These are phyloP conservation scores for Toxostoma redivivum DNA, from an alignment of 2,113 vertebrate species.

Conservation along the genomic window DNA sequence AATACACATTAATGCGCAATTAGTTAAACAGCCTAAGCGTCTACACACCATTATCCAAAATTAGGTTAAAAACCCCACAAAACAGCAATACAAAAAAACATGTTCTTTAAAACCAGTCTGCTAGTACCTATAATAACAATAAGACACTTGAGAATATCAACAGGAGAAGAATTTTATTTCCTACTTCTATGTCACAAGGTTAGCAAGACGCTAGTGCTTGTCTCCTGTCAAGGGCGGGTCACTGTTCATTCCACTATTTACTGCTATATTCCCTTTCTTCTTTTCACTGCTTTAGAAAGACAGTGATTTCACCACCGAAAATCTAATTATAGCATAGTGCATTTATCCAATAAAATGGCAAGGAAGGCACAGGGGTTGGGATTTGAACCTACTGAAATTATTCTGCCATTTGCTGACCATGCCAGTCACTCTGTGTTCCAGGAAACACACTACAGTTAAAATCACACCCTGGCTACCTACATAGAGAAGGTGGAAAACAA, in stretches of 20 bases:
- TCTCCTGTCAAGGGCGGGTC: background rate
- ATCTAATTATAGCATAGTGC: background rate
- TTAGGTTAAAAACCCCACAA: background rate
- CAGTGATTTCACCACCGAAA: background rate
- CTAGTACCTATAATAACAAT: background rate
- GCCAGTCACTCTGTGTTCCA: background rate
- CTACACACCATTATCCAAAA: background rate
- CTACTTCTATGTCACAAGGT: background rate
- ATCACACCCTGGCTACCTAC: background rate
- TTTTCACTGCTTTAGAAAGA: background rate
- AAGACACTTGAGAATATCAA: background rate
- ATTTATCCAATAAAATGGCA: background rate
- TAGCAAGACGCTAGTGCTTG: background rate
- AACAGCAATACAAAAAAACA: rapidly evolving
- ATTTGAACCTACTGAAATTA: background rate
- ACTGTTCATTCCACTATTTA: background rate
- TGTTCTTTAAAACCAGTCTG: background rate
- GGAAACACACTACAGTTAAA: background rate
- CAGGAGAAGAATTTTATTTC: background rate
- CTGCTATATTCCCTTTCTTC: background rate
- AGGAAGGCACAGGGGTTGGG: background rate
- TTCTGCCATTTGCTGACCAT: background rate
- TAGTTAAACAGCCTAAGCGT: background rate
- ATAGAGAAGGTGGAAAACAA: background rate
- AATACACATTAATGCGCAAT: background rate